Percentiles rank a stretch among this genome's conserved stretches.
These are phyloP conservation scores for Plodia interpunctella DNA, from an alignment of 1,140 invertebrate genomes.

Conservation along the genomic window DNA sequence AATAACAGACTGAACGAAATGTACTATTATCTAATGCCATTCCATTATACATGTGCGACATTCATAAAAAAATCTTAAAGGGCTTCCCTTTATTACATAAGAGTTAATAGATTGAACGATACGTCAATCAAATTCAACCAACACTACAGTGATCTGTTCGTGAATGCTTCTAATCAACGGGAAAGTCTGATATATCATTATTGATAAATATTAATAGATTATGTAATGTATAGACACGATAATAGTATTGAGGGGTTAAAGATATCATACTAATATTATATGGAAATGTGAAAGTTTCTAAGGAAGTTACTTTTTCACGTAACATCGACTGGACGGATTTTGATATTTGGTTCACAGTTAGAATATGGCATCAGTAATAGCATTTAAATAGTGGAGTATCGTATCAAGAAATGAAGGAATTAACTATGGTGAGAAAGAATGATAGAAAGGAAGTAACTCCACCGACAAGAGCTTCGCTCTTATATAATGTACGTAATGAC, in stretches of 20 bases:
- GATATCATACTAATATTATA: neutral
- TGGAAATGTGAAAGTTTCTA: neutral
- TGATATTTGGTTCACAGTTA: too few relatives aligned
- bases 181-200: constrained; percentile 4
- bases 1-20: too few relatives aligned
- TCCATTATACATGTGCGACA: neutral
- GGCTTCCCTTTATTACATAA: constrained; percentile 9
- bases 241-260: neutral
- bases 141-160: neutral
- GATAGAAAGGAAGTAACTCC: too few relatives aligned
- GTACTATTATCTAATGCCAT: neutral
- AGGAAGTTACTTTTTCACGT: too few relatives aligned
- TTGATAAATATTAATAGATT: constrained; percentile 9
- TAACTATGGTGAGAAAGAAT: too few relatives aligned
- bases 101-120: constrained; percentile 1
- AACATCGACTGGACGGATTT: neutral
- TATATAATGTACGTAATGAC: too few relatives aligned
- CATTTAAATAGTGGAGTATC: too few relatives aligned
- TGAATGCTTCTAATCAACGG: constrained; percentile 9
- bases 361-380: too few relatives aligned
- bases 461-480: too few relatives aligned
- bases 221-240: constrained; percentile 1
- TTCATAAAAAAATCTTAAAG: neutral
- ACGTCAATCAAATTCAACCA: constrained; percentile 1
- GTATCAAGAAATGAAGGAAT: too few relatives aligned